These are phyloP conservation scores for Tichodroma muraria DNA, from an alignment of 2,113 vertebrate species.

Conservation along the genomic window DNA sequence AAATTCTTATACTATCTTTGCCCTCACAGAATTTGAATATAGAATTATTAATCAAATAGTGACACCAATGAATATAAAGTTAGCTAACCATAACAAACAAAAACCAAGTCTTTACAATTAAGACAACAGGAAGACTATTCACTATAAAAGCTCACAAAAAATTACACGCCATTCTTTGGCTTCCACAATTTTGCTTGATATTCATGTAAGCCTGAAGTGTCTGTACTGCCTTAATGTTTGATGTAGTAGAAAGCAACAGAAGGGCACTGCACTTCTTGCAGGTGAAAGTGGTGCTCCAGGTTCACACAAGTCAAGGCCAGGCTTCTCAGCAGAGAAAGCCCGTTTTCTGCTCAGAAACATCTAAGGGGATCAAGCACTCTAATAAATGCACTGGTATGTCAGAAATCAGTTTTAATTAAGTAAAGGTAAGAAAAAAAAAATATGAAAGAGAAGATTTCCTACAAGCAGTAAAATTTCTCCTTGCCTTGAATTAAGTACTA, in stretches of 20 bases:
- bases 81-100: background rate
- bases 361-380: background rate
- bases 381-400: background rate
- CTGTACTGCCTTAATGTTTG: too few species aligned
- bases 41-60: conserved; percentile 55
- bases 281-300: background rate
- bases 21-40: background rate
- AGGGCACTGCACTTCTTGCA: background rate
- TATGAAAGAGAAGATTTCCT: background rate
- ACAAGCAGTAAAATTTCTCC: background rate
- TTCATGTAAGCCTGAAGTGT: background rate
- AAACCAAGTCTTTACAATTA: background rate
- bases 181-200: background rate
- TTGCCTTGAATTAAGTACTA: background rate
- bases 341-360: background rate
- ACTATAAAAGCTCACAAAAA: background rate
- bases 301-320: background rate
- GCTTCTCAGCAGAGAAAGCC: background rate
- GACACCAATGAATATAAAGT: background rate
- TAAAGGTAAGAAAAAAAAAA: background rate
- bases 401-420: background rate
- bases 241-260: too few species aligned
- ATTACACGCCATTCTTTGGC: background rate
- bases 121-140: background rate
- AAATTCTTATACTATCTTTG: background rate